Evolutionary conservation across 2,113 vertebrate genomes (phyloP).

Genomic region (Syngnathus scovelli): DNA sequence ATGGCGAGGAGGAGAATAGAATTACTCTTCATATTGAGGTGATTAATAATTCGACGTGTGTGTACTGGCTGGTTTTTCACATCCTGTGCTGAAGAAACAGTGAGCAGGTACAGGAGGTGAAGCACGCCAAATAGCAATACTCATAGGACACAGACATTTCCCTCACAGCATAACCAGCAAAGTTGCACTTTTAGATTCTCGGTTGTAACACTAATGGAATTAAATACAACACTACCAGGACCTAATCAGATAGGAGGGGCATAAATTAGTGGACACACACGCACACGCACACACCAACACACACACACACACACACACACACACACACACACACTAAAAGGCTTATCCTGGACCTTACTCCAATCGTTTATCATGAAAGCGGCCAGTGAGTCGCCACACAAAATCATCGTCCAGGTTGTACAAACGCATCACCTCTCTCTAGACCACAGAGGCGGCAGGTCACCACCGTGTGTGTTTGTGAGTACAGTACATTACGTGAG

Average conservation of each 20-base stretch:
- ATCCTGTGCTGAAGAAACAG: background rate
- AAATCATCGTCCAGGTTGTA: slow-evolving; percentile 56
- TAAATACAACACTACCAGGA: slow-evolving; percentile 85
- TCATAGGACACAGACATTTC: background rate
- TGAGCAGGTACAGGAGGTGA: background rate
- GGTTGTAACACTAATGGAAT: slow-evolving; percentile 84
- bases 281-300: too few relatives aligned
- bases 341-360: slow-evolving; percentile 62
- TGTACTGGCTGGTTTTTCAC: slow-evolving; percentile 5
- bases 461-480: background rate
- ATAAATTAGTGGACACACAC: slow-evolving; percentile 68
- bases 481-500: too few relatives aligned
- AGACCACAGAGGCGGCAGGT: slow-evolving; percentile 14
- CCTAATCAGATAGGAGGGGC: slow-evolving; percentile 71
- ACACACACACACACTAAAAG: slow-evolving; percentile 65
- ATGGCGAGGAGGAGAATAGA: slow-evolving; percentile 43
- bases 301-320: slow-evolving; percentile 61
- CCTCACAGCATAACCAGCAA: background rate
- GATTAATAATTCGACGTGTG: slow-evolving; percentile 57
- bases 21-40: slow-evolving; percentile 58
- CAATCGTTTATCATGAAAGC: slow-evolving; percentile 73
- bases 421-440: slow-evolving; percentile 4
- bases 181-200: slow-evolving; percentile 57
- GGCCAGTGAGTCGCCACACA: slow-evolving; percentile 49
- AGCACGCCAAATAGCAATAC: background rate